Evolutionary conservation across 2,888 invertebrate genomes (phyloP).

Genomic region (Volucella zonaria): DNA sequence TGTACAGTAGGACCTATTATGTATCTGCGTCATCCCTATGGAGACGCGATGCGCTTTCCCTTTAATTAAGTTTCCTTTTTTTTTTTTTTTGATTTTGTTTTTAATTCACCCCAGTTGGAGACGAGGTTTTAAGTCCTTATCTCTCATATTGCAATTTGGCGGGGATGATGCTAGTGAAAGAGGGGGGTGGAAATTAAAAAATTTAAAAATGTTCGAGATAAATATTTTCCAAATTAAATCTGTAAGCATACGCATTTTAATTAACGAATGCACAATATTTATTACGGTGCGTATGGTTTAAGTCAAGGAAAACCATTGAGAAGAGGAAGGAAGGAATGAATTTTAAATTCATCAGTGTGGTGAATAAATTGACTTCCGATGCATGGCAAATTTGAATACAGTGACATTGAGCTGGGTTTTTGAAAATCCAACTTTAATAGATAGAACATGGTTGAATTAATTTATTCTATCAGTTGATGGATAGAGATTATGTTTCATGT

Average conservation of each 20-base stretch:
- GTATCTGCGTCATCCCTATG: conserved; percentile 23
- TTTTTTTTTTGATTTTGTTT: conserved; percentile 25
- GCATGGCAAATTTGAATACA: too few species aligned
- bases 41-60: conserved; percentile 43
- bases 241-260: conserved; percentile 31
- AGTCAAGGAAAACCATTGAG: too few species aligned
- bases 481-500: too few species aligned
- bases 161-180: too few species aligned
- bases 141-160: too few species aligned
- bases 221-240: conserved; percentile 53
- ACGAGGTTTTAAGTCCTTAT: neutral
- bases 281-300: neutral
- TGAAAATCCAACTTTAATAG: neutral
- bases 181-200: conserved; percentile 24
- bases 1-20: conserved; percentile 34
- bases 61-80: conserved; percentile 62
- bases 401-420: neutral
- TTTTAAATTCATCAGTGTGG: neutral
- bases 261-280: conserved; percentile 40
- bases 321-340: conserved; percentile 1
- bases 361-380: neutral
- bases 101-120: conserved; percentile 11
- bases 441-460: neutral
- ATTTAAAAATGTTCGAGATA: conserved; percentile 36
- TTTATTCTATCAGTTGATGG: too few species aligned